Percentiles rank a stretch among this genome's conserved stretches.
phyloP scores from a whole-genome alignment of 2,888 invertebrate genomes.

The Caradrina kadenii region DNA sequence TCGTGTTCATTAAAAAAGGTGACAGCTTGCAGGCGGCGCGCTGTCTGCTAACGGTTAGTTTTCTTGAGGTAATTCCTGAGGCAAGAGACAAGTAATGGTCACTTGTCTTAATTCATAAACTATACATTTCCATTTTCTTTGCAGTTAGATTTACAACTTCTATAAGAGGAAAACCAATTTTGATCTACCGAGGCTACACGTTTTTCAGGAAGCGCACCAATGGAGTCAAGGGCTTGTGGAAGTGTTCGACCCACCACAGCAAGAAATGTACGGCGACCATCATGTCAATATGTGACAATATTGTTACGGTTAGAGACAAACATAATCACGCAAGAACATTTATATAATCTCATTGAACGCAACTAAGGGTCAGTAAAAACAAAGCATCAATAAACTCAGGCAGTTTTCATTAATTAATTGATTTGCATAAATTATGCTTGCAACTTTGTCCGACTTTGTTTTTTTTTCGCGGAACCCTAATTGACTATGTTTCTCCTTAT shows the following conservation, averaged over 20 bases:
- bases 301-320: conserved; percentile 53
- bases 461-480: too few species aligned
- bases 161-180: conserved; percentile 23
- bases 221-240: conserved; percentile 51
- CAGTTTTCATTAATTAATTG: too few species aligned
- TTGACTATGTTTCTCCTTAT: too few species aligned
- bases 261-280: conserved; percentile 63
- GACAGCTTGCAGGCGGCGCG: too few species aligned
- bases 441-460: too few species aligned
- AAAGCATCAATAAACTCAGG: too few species aligned
- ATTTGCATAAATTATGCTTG: too few species aligned
- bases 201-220: conserved; percentile 30
- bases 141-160: conserved; percentile 32
- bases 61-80: too few species aligned
- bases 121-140: conserved; percentile 5
- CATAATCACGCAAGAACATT: conserved; percentile 57
- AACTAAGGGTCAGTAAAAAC: neutral
- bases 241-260: conserved; percentile 64
- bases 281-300: conserved; percentile 50
- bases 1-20: too few species aligned
- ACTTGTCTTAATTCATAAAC: neutral
- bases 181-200: conserved; percentile 34
- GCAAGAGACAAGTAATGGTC: too few species aligned
- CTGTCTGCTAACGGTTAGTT: too few species aligned
- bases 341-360: neutral